Percentiles rank a stretch among this genome's conserved stretches.
These are phyloP conservation scores for Macrobrachium nipponense DNA, from an alignment of 1,140 invertebrate species.

Conservation along the genomic window DNA sequence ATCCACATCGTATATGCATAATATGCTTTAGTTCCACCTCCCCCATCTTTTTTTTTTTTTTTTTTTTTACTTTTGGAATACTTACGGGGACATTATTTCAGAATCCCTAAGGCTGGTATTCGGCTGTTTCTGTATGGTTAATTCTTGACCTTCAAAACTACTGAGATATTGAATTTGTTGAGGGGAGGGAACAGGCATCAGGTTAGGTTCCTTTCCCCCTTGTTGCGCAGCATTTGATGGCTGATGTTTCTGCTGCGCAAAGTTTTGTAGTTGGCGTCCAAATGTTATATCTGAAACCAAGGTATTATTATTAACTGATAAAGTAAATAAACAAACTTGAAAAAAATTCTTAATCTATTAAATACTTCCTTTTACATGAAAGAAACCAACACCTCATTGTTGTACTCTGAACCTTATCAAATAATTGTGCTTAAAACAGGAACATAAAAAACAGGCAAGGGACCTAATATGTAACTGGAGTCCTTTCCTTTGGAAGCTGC, in stretches of 20 bases:
- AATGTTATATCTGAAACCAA: conserved; percentile 74
- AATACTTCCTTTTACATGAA: no score
- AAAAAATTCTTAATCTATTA: no score
- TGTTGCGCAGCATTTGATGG: not conserved
- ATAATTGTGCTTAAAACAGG: no score
- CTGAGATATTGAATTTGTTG: conserved; percentile 96
- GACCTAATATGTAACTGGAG: no score
- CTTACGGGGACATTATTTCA: conserved; percentile 67
- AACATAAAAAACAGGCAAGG: no score
- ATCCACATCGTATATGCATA: no score
- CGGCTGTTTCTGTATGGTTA: conserved; percentile 96
- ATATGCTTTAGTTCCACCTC: not conserved
- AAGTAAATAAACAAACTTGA: no score
- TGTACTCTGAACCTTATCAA: no score
- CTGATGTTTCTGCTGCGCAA: conserved; percentile 81
- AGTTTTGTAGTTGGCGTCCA: conserved; percentile 81
- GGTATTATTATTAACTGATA: not conserved
- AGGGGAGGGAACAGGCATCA: conserved; percentile 95
- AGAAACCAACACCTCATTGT: no score
- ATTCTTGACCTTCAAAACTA: conserved; percentile 94
- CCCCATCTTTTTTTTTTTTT: not conserved
- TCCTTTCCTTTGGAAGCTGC: no score
- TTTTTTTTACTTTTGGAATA: not conserved
- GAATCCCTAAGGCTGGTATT: conserved; percentile 88
- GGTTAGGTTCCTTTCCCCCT: conserved; percentile 83